phyloP scores from a whole-genome alignment of 2,113 vertebrate genomes.

The Corythornis vintsioides region DNA sequence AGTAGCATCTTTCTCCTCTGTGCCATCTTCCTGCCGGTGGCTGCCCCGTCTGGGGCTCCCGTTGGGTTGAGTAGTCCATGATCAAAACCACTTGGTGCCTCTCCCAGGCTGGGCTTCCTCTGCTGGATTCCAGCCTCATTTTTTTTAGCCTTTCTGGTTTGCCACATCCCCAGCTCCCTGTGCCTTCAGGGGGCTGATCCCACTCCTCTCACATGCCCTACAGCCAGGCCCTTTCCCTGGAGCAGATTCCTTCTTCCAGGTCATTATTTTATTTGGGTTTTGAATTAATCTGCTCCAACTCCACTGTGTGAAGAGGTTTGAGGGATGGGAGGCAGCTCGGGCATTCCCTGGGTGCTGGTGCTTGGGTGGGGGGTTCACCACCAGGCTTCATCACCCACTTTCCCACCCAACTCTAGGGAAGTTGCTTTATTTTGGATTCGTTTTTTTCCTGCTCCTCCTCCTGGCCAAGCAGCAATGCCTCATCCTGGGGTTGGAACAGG shows the following conservation, averaged over 20 bases:
- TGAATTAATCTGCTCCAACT: neutral
- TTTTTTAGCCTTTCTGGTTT: rapidly evolving
- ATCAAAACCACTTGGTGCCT: neutral
- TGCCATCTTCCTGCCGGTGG: neutral
- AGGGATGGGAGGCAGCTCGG: rapidly evolving
- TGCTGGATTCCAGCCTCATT: too few relatives aligned
- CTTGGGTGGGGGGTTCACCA: neutral
- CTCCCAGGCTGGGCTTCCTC: too few relatives aligned
- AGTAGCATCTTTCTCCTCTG: neutral
- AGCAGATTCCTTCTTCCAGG: neutral
- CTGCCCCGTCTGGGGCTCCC: neutral
- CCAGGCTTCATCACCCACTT: rapidly evolving
- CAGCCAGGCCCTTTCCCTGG: too few relatives aligned
- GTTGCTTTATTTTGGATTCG: neutral
- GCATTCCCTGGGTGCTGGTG: neutral
- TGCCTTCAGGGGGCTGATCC: neutral
- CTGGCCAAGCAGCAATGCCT: neutral
- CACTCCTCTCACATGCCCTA: rapidly evolving
- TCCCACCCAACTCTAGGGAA: neutral
- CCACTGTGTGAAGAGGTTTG: rapidly evolving
- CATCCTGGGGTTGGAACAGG: too few relatives aligned
- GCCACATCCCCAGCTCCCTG: rapidly evolving
- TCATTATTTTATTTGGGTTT: too few relatives aligned
- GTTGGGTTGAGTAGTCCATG: slow-evolving; percentile 15
- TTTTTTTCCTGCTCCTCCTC: neutral